Conservation (phyloP, 2,113 vertebrate genomes). For the Perognathus longimembris region DNA sequence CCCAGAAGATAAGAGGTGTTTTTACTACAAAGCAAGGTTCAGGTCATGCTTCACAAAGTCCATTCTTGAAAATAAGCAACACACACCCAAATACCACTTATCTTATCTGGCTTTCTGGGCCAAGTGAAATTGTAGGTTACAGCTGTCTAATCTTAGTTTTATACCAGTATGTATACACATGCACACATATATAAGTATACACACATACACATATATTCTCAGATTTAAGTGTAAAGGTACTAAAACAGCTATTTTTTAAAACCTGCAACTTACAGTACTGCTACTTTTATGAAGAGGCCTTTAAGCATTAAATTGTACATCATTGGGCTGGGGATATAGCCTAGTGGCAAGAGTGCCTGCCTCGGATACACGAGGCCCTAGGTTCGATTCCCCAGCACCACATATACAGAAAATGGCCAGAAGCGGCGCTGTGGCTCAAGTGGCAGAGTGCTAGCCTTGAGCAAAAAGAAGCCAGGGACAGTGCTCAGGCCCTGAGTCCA, state of each 20-base stretch:
- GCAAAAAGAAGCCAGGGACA: too few relatives aligned
- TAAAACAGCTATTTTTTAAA: not conserved
- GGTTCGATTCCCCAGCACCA: too few relatives aligned
- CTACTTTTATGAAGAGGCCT: not conserved
- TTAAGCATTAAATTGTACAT: not conserved
- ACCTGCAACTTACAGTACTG: not conserved
- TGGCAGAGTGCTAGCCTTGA: too few relatives aligned
- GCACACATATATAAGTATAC: too few relatives aligned
- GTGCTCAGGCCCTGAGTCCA: too few relatives aligned
- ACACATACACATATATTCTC: too few relatives aligned
- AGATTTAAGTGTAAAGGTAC: not conserved
- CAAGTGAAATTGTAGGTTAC: not conserved
- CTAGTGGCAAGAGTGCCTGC: too few relatives aligned
- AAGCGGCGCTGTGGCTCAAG: too few relatives aligned
- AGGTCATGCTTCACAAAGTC: conserved; percentile 41
- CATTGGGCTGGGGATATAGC: too few relatives aligned
- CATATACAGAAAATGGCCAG: too few relatives aligned
- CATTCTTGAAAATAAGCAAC: conserved; percentile 46
- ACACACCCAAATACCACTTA: not conserved
- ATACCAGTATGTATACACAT: not conserved
- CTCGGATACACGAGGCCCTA: too few relatives aligned
- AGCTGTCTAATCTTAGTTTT: not conserved
- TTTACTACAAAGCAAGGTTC: conserved; percentile 44
- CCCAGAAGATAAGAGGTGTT: conserved; percentile 49
- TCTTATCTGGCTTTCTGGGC: conserved; percentile 31